Evolutionary conservation across 1,140 invertebrate species (phyloP).

Genomic region (Phymorhynchus buccinoides): DNA sequence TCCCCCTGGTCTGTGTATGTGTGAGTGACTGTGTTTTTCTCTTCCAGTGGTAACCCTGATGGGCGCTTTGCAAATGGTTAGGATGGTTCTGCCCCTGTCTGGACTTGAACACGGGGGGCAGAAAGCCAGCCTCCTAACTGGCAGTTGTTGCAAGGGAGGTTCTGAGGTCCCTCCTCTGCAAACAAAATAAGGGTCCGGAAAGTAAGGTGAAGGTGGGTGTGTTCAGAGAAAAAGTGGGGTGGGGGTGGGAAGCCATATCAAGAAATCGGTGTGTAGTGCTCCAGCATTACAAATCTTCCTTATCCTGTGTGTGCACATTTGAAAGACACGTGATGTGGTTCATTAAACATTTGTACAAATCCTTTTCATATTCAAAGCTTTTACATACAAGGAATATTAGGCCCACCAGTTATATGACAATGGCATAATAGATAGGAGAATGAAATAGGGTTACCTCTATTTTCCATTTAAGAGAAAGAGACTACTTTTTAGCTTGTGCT

Average conservation of each 20-base stretch:
- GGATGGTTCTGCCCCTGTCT: not conserved
- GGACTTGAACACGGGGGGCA: not conserved
- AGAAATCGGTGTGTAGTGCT: not conserved
- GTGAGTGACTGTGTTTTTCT: constrained; percentile 2
- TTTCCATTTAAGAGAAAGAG: no score
- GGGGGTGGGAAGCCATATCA: not conserved
- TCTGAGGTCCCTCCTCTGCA: not conserved
- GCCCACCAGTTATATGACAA: no score
- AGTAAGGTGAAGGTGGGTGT: not conserved
- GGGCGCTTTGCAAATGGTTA: not conserved
- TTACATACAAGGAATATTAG: no score
- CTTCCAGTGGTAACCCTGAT: not conserved
- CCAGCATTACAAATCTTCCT: not conserved
- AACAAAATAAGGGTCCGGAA: not conserved
- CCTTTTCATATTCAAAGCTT: no score
- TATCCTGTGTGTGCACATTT: not conserved
- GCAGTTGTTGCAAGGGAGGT: constrained; percentile 1
- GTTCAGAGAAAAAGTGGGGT: not conserved
- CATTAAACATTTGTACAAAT: no score
- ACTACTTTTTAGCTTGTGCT: no score
- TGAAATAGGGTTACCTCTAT: no score
- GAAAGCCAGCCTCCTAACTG: not conserved
- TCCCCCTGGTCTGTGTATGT: no score
- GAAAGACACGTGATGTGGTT: not conserved
- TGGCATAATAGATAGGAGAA: no score